These are phyloP conservation scores for Ptyas mucosa DNA, from an alignment of 2,113 vertebrate species.

Conservation along the genomic window DNA sequence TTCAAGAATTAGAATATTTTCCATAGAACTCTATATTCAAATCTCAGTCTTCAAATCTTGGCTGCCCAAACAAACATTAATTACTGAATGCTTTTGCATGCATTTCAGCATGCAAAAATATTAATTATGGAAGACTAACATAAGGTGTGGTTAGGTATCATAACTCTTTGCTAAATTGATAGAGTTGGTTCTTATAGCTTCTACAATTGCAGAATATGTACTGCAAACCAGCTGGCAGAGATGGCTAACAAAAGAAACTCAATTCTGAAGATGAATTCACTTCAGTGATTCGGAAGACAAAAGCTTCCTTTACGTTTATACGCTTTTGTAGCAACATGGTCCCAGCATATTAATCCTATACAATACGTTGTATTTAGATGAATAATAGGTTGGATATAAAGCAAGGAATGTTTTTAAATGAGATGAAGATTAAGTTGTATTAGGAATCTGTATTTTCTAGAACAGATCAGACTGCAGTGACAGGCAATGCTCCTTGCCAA, in stretches of 20 bases:
- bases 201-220: not conserved
- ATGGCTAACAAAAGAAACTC: not conserved
- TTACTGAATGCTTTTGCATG: not conserved
- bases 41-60: not conserved
- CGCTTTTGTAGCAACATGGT: not conserved
- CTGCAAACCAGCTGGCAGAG: conserved; percentile 49
- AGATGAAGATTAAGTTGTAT: not conserved
- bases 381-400: not conserved
- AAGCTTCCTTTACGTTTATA: not conserved
- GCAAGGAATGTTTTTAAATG: not conserved
- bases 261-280: not conserved
- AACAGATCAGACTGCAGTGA: not conserved
- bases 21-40: not conserved
- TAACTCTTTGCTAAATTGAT: not conserved
- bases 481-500: not conserved
- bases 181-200: not conserved
- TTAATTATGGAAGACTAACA: not conserved
- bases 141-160: not conserved
- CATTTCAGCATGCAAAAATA: not conserved
- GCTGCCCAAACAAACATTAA: not conserved
- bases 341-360: not conserved
- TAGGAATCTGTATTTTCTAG: not conserved
- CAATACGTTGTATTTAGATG: conserved; percentile 3
- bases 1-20: not conserved
- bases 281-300: fast-evolving